phyloP scores from a whole-genome alignment of 2,113 vertebrate species.

The Cinclus cinclus region DNA sequence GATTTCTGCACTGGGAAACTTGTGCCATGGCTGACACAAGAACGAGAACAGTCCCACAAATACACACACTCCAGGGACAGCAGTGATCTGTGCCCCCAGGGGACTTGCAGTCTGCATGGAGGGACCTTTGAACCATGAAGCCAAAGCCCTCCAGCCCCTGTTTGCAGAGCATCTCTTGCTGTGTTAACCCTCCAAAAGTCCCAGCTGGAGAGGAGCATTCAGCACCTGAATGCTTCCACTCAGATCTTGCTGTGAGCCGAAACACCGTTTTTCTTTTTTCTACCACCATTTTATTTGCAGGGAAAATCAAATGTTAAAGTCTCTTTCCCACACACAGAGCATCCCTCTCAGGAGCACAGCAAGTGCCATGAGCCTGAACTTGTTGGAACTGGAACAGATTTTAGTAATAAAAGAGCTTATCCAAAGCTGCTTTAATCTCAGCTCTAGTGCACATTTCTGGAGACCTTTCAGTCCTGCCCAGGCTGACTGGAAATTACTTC shows the following conservation, averaged over 20 bases:
- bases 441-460: not conserved
- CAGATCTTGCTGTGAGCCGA: not conserved
- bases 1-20: not conserved
- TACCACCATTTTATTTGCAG: not conserved
- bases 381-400: constrained; percentile 21
- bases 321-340: not conserved
- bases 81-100: not conserved
- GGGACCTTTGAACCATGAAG: not conserved
- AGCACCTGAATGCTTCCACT: not conserved
- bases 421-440: constrained; percentile 29
- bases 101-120: not conserved
- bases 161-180: constrained; percentile 19
- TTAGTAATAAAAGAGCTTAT: constrained; percentile 35
- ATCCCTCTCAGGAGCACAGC: not conserved
- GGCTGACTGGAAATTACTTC: not conserved
- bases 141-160: not conserved
- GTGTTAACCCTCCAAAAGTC: not conserved
- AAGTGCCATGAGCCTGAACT: not conserved
- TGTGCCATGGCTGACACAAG: not conserved
- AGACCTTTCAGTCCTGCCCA: not conserved
- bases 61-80: not conserved
- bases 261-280: not conserved
- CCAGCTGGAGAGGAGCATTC: not conserved
- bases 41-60: not conserved
- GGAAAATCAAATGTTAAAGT: not conserved